A percentile compares a stretch with the other conserved stretches of the same genome.
Evolutionary conservation across 2,113 vertebrate genomes (phyloP).

Genomic region (Dendropsophus ebraccatus): DNA sequence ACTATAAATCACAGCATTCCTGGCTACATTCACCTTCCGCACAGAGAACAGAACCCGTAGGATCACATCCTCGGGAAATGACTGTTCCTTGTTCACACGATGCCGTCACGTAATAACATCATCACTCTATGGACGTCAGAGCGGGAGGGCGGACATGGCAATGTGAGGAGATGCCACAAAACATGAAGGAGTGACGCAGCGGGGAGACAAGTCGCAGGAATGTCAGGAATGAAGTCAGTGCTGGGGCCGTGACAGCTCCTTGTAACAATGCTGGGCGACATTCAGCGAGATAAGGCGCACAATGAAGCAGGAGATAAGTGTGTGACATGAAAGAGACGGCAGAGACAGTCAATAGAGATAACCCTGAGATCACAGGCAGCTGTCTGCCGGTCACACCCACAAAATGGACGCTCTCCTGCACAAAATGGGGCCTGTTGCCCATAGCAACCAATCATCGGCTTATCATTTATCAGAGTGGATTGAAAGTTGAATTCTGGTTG

Average conservation of each 20-base stretch:
- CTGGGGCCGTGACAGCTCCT: constrained; percentile 10
- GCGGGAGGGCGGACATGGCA: not conserved
- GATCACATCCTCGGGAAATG: too few relatives aligned
- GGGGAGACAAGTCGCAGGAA: not conserved
- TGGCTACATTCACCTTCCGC: too few relatives aligned
- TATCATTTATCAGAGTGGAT: too few relatives aligned
- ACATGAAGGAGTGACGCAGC: not conserved
- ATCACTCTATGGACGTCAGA: not conserved
- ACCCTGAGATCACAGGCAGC: too few relatives aligned
- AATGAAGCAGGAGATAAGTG: constrained; percentile 3
- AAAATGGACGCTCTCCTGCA: not conserved
- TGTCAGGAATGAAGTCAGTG: constrained; percentile 29
- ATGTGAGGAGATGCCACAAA: not conserved
- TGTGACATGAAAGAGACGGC: not conserved
- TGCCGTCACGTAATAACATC: not conserved
- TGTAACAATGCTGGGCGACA: constrained; percentile 14
- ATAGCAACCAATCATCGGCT: not conserved
- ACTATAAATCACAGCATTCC: constrained; percentile 13
- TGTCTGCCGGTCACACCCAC: not conserved
- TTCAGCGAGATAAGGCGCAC: not conserved
- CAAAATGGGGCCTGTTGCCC: not conserved
- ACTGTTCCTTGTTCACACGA: too few relatives aligned
- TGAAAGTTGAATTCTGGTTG: too few relatives aligned
- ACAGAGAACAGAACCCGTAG: too few relatives aligned
- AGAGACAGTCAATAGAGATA: not conserved